Evolutionary conservation across 2,113 vertebrate species (phyloP).

Genomic region (Australoheros scitulus): DNA sequence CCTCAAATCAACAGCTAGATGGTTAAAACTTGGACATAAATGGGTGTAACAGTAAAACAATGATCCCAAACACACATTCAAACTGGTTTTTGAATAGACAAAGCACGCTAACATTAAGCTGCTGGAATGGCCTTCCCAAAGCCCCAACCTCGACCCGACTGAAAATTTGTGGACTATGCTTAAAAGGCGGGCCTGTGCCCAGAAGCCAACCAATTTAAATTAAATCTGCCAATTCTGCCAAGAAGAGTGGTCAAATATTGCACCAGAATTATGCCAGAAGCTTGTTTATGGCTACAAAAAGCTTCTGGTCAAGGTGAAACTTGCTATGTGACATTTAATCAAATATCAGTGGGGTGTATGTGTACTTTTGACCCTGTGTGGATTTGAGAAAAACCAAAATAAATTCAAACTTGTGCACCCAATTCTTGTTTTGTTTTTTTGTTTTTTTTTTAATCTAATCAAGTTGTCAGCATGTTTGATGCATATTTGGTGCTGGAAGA

Average conservation of each 20-base stretch:
- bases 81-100: no score
- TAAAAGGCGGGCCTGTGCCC: neutral
- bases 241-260: no score
- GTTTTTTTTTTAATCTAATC: neutral
- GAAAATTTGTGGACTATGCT: neutral
- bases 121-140: neutral
- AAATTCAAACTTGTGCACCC: neutral
- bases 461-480: no score
- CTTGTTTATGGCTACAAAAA: neutral
- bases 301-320: neutral
- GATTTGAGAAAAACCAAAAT: neutral
- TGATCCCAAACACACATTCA: neutral
- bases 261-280: neutral
- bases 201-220: neutral
- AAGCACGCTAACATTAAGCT: no score
- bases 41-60: neutral
- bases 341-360: fast-evolving
- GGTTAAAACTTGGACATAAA: neutral
- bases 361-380: neutral
- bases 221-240: neutral
- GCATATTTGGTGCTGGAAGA: no score
- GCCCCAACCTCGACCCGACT: neutral
- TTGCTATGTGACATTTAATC: neutral
- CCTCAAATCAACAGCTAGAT: neutral
- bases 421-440: neutral